Evolutionary conservation across 1,140 invertebrate genomes (phyloP).

Genomic region (Drosophila obscura): DNA sequence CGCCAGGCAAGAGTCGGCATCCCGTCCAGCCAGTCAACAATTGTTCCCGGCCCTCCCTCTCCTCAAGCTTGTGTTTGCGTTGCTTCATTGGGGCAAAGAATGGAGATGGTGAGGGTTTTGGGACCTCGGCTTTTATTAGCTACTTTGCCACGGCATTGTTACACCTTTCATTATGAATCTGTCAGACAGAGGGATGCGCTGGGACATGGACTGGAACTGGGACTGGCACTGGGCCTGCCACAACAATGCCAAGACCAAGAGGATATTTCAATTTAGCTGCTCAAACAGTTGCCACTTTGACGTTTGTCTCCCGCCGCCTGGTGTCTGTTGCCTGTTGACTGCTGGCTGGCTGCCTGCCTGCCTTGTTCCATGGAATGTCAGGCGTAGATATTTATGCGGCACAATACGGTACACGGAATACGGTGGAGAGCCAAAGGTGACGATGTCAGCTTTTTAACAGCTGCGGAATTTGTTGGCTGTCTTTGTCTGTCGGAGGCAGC

Average conservation of each 20-base stretch:
- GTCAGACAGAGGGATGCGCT: slow-evolving; percentile 6
- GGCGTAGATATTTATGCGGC: slow-evolving; percentile 79
- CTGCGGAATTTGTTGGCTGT: slow-evolving; percentile 77
- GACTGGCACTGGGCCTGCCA: slow-evolving; percentile 40
- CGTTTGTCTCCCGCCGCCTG: slow-evolving; percentile 48
- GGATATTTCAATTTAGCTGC: slow-evolving; percentile 81
- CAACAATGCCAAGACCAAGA: slow-evolving; percentile 74
- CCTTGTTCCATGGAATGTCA: slow-evolving; percentile 50
- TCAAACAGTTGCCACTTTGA: slow-evolving; percentile 81
- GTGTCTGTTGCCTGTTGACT: slow-evolving; percentile 42
- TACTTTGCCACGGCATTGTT: slow-evolving; percentile 76
- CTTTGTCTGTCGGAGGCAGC: slow-evolving; percentile 61
- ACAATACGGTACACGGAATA: slow-evolving; percentile 34
- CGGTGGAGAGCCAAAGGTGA: slow-evolving; percentile 60
- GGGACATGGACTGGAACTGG: neutral
- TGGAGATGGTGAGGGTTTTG: slow-evolving; percentile 23
- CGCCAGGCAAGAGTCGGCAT: slow-evolving; percentile 26
- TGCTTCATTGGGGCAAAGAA: neutral
- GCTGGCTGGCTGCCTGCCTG: neutral
- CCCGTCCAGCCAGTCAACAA: slow-evolving; percentile 39
- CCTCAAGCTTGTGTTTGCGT: slow-evolving; percentile 32
- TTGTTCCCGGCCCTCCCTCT: slow-evolving; percentile 40
- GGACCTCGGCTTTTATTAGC: slow-evolving; percentile 71
- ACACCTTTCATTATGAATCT: slow-evolving; percentile 79
- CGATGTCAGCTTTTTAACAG: slow-evolving; percentile 81